Base-by-base conservation (phyloP, 2,113 vertebrate genomes). In the Amblyornis subalaris region DNA sequence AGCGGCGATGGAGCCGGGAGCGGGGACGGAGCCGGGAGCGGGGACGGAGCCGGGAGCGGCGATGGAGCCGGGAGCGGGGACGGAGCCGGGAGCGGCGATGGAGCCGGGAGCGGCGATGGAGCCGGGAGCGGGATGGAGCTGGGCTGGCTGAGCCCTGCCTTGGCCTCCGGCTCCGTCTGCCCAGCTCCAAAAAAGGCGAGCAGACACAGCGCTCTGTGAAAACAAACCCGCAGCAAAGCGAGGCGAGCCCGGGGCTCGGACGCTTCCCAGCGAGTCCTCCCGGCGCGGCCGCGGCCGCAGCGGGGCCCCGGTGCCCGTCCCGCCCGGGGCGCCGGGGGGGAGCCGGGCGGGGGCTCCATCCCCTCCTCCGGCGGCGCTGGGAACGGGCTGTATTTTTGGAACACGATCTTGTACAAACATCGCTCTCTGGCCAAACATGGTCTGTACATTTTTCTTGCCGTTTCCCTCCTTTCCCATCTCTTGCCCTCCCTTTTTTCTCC, bases 331-430 rank as follows among this genome's bases (percentile, higher is more conserved):
- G 57, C 11, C 4, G 65, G 57, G 14, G 12, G 45, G 83, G 42
- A 45, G 61, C 66, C 1, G 6, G 72, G 45, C 35, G 14, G 79
- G 33, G 79, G 80, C 78, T 91, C 58, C 81, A 2, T 12, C 20
- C 50, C 45, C 58, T 73, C 62, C 77, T 28, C 45, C 20, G 2
- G 54, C 11, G 2, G 18, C 64, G 90, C 85, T 96, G 95, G 96
- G 95, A 95, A 95, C 31, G 1, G 86, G 91, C 91, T 83, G 86
- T 94, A 96, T 96, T 96, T 96, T 95, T 94, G 94, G 96, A 95
- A 96, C 89, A 94, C 31, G 93, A 92, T 87, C 95, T 95, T 96
- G 93, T 60, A 38, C 94, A 95, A 95, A 96, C 96, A 96, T 89
- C 80, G 1, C 80, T 92, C 53, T 54, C 64, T 89, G 89, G 96